These are phyloP conservation scores for Amyelois transitella DNA, from an alignment of 1,140 invertebrate species.

Conservation along the genomic window DNA sequence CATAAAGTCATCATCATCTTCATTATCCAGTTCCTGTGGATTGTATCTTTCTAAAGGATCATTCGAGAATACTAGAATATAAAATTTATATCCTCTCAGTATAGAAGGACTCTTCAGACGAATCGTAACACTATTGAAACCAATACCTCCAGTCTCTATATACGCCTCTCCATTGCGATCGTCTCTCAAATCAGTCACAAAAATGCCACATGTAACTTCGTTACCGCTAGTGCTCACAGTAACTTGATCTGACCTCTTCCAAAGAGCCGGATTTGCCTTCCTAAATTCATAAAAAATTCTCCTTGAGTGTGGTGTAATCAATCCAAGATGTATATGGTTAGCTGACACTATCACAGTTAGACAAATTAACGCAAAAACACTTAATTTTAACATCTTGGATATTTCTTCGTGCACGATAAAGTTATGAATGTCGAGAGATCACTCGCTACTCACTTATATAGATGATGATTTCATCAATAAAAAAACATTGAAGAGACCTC, in stretches of 20 bases:
- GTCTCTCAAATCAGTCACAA: slow-evolving; percentile 49
- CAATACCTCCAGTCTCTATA: slow-evolving; percentile 50
- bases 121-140: slow-evolving; percentile 45
- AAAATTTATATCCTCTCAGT: slow-evolving; percentile 54
- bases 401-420: no score
- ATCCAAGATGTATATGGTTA: no score
- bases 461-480: no score
- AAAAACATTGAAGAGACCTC: no score
- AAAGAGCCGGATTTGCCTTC: slow-evolving; percentile 50
- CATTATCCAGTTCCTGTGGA: no score
- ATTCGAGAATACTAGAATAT: slow-evolving; percentile 45
- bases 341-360: slow-evolving; percentile 6
- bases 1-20: no score
- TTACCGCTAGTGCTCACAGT: slow-evolving; percentile 39
- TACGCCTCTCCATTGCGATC: slow-evolving; percentile 46
- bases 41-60: no score
- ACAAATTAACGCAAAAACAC: no score
- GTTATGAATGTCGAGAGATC: no score
- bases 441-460: no score
- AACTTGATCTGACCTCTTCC: slow-evolving; percentile 50
- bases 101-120: slow-evolving; percentile 48
- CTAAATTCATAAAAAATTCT: slow-evolving; percentile 51
- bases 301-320: slow-evolving; percentile 35
- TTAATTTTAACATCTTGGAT: no score
- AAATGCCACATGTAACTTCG: slow-evolving; percentile 45